Evolutionary conservation across 2,113 vertebrate genomes (phyloP), one percentile per base, ranked within the genome.

Genomic region (Oryzias curvinotus): DNA sequence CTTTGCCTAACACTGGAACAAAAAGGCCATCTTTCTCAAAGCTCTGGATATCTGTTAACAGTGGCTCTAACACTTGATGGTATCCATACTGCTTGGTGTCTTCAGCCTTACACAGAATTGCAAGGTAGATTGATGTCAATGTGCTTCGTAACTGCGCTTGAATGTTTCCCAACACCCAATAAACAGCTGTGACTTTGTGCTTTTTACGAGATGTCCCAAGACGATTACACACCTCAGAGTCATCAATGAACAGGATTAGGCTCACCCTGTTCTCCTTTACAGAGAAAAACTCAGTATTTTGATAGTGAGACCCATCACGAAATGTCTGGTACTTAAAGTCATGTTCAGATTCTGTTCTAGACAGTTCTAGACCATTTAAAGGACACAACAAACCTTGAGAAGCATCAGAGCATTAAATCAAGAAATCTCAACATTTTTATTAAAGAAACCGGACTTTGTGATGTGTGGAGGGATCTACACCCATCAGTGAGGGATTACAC

Each of bases 161-260:
- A 48, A 65, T 47, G 13, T 48, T 55, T 55, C 42, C 62, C n/a
- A 54, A 54, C 4, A 47, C 23, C 52, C 62, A 65, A 55, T 65
- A 48, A 0, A 65, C 52, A n/a, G 26, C 52, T 1, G 51, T 36
- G 43, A 64, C 7, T 53, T 64, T 64, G 51, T 64, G 55, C 5
- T 36, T 64, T 47, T 64, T 63, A 13, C 17, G 0, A 0, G 42
- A 52, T 14, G 56, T 46, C 1, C 65, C 17, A 1, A 51, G 47
- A 28, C 17, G 21, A 61, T 50, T 50, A 7, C 30, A 28, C 13
- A 26, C 50, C 36, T 21, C 30, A 55, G 42, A 19, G 12, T 55
- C 53, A 42, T 55, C 30, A 19, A 19, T 55, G 53, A 42, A 42
- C 17, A 55, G 53, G 12, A 55, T 21, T 2, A 21, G 52, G 14